Conservation (phyloP, 2,113 vertebrate genomes). For the Seriola rivoliana region DNA sequence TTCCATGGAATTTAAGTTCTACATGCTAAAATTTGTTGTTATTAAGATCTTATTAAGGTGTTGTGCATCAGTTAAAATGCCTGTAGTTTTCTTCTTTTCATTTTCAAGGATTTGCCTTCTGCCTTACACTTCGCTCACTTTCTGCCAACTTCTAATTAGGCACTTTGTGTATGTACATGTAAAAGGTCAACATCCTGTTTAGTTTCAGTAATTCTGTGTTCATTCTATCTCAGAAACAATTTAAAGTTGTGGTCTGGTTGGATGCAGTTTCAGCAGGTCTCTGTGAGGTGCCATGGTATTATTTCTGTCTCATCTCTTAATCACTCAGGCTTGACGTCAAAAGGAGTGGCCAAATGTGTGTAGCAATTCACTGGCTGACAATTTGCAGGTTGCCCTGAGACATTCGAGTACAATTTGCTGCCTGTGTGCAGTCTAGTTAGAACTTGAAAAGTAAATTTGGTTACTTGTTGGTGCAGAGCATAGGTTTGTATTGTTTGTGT, state of each 20-base stretch:
- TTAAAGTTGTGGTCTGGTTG: constrained; percentile 11
- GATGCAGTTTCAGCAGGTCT: constrained; percentile 25
- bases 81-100: neutral
- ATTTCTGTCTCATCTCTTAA: constrained; percentile 74
- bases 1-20: neutral
- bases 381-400: constrained; percentile 34
- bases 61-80: no score
- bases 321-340: constrained; percentile 77
- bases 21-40: neutral
- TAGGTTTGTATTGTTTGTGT: neutral
- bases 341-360: constrained; percentile 62
- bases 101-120: neutral
- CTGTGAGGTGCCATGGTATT: constrained; percentile 30
- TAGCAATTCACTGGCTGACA: constrained; percentile 28
- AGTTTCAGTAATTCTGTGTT: neutral
- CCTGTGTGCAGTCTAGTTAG: constrained; percentile 18
- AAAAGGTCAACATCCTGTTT: neutral
- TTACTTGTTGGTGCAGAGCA: neutral
- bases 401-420: neutral
- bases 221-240: neutral
- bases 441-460: constrained; percentile 36
- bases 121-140: neutral
- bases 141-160: neutral
- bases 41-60: neutral
- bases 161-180: neutral